Base-by-base conservation (phyloP, 2,113 vertebrate genomes). In the Oncorhynchus masou region DNA sequence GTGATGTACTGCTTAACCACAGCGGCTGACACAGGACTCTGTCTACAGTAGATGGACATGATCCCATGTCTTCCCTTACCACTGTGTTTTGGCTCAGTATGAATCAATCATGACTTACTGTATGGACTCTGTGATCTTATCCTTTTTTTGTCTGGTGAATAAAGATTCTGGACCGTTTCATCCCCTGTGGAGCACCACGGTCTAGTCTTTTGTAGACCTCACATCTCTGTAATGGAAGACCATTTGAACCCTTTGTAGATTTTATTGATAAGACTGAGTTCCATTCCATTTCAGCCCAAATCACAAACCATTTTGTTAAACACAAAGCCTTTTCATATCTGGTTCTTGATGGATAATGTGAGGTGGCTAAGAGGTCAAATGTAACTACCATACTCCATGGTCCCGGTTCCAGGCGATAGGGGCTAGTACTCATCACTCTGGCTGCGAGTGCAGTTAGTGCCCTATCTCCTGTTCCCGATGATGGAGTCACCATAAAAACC, bases 401-500 rank as follows among this genome's bases (percentile, higher is more conserved):
- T 59, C 79, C 77, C 81, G 39, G 75, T 76, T 34, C 60, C 75
- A 75, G 67, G 67, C 51, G 77, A 89, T 89, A 83, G 79, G 89
- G 89, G 86, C 76, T 73, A 81, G 74, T 79, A 79, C 24, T 87
- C 85, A 81, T 89, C 84, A 29, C 83, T 69, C 22, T 77, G 81
- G 83, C 82, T 83, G 77, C 66, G 22, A 74, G 80, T 24, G 60
- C 84, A 80, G 80, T 74, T 22, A 74, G 82, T n/a, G 60, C 84
- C 79, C 80, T 88, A 89, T 90, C 90, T 92, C 85, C 85, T 77
- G 81, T 3, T 12, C 83, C 20, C 64, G 87, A 88, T 89, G 91
- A 90, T 83, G 84, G 91, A 90, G 75, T 68, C 70, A 82, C 87
- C 71, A 86, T 88, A 83, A 91, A 89, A 86, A 83, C 85, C 68